These are phyloP conservation scores for Bos taurus DNA, from an alignment of 2,113 vertebrate genomes.

Conservation along the genomic window DNA sequence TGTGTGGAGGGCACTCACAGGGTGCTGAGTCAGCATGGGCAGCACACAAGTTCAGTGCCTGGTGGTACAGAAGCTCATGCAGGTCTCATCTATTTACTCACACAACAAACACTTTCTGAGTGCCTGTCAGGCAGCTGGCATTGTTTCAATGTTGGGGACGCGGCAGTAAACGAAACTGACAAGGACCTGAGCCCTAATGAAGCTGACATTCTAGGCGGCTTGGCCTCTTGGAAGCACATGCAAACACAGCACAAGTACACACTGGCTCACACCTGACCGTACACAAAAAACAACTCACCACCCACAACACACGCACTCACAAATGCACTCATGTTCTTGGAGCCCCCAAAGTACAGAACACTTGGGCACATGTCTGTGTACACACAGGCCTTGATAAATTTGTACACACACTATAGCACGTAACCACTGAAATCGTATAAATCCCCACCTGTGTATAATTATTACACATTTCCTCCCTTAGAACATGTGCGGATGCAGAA, in stretches of 20 bases:
- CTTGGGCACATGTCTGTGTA: neutral
- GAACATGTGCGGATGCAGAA: neutral
- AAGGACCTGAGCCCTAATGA: neutral
- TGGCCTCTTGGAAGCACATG: neutral
- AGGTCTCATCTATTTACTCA: neutral
- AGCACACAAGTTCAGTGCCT: neutral
- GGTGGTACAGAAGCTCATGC: neutral
- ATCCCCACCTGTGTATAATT: neutral
- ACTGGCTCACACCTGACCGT: neutral
- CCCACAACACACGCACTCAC: neutral
- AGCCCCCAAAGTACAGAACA: neutral
- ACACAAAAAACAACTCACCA: neutral
- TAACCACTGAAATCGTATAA: neutral
- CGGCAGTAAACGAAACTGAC: neutral
- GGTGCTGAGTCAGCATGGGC: neutral
- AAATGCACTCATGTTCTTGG: neutral
- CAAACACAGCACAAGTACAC: neutral
- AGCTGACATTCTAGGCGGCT: neutral
- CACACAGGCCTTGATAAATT: neutral
- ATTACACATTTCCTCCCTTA: neutral
- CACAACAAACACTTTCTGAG: neutral
- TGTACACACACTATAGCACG: neutral
- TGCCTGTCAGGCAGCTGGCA: neutral
- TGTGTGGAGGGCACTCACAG: neutral
- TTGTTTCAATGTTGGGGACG: neutral